Conservation (phyloP, 2,797 vertebrate genomes). For the Cuculus canorus region DNA sequence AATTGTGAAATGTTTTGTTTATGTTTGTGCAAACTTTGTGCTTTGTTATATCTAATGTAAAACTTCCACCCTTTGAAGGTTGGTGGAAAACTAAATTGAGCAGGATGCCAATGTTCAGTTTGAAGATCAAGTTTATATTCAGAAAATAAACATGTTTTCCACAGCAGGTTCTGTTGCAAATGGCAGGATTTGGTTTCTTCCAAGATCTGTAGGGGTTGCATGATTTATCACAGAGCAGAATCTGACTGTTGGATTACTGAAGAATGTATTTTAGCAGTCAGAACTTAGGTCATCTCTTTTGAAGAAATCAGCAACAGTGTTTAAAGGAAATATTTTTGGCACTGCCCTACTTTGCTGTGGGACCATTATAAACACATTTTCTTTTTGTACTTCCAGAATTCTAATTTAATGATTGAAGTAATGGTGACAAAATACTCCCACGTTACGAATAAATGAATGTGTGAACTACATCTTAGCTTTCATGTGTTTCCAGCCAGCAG, state of each 20-base stretch:
- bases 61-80: not conserved
- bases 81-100: not conserved
- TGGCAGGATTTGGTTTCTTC: not conserved
- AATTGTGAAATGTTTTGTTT: not conserved
- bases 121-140: not conserved
- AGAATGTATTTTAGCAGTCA: not conserved
- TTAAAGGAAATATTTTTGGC: slow-evolving; percentile 29
- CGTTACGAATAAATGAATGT: slow-evolving; percentile 43
- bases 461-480: slow-evolving; percentile 47
- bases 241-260: not conserved
- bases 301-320: not conserved
- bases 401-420: slow-evolving; percentile 40
- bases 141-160: not conserved
- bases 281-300: not conserved
- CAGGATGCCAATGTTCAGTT: not conserved
- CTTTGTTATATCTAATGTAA: not conserved
- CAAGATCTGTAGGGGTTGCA: not conserved
- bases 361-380: slow-evolving; percentile 17
- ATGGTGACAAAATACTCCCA: slow-evolving; percentile 53
- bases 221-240: not conserved
- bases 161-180: not conserved
- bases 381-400: slow-evolving; percentile 22
- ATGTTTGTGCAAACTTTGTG: not conserved
- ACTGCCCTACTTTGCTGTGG: slow-evolving; percentile 13
- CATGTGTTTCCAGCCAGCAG: slow-evolving; percentile 41